Percentiles rank a stretch among this genome's conserved stretches.
Evolutionary conservation across 2,797 vertebrate species (phyloP).

Genomic region (Avahi laniger): DNA sequence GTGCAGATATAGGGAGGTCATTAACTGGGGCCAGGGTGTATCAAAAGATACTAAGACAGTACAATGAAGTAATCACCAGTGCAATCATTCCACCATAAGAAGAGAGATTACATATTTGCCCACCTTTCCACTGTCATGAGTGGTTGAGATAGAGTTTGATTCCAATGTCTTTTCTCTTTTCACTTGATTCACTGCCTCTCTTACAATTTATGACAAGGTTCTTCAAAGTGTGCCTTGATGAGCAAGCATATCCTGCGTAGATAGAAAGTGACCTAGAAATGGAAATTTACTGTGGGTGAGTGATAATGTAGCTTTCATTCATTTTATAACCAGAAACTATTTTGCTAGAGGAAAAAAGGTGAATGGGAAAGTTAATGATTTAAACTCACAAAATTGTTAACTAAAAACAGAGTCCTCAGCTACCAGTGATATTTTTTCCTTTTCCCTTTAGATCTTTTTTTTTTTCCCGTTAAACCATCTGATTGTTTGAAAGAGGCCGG

Average conservation of each 20-base stretch:
- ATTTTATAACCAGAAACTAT: slow-evolving; percentile 16
- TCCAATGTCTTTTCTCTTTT: neutral
- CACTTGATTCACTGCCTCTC: neutral
- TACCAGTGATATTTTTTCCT: neutral
- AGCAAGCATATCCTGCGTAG: slow-evolving; percentile 16
- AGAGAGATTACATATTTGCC: neutral
- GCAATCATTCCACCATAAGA: neutral
- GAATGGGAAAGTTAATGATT: neutral
- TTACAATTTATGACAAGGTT: neutral
- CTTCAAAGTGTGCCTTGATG: slow-evolving; percentile 8
- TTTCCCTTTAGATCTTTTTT: neutral
- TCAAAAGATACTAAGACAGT: neutral
- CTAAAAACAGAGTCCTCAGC: neutral
- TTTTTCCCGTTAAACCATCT: neutral
- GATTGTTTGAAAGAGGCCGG: neutral
- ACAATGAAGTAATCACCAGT: neutral
- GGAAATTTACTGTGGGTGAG: neutral
- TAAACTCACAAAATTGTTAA: neutral
- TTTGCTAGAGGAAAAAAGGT: neutral
- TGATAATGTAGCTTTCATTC: slow-evolving; percentile 42
- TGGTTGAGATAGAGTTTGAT: neutral
- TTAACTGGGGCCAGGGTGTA: neutral
- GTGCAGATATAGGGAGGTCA: neutral
- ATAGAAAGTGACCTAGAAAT: slow-evolving; percentile 6
- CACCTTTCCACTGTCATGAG: neutral